A percentile compares a stretch with the other conserved stretches of the same genome.
Conservation (phyloP, 2,797 vertebrate genomes). For the Pseudochromis fuscus region DNA sequence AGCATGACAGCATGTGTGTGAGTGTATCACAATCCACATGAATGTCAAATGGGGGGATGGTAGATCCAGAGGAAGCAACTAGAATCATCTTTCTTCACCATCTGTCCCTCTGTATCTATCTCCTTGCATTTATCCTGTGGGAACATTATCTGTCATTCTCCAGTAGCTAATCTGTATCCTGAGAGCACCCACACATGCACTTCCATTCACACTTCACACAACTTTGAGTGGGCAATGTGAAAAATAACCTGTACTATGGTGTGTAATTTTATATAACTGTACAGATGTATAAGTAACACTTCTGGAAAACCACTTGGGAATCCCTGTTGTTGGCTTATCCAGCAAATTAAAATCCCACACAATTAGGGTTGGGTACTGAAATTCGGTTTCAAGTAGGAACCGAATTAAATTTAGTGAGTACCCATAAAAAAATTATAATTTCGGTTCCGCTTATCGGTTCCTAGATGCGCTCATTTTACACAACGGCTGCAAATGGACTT, state of each 20-base stretch:
- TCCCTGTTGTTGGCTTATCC: too few relatives aligned
- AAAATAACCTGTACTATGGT: not conserved
- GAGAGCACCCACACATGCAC: too few relatives aligned
- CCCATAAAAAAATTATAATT: too few relatives aligned
- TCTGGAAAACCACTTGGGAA: too few relatives aligned
- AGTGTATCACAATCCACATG: constrained; percentile 15
- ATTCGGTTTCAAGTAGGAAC: too few relatives aligned
- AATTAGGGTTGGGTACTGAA: too few relatives aligned
- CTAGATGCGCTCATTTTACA: too few relatives aligned
- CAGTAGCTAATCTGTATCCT: not conserved
- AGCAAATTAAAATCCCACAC: too few relatives aligned
- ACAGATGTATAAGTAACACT: not conserved
- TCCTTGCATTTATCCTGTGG: constrained; percentile 20
- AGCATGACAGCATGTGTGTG: constrained; percentile 33
- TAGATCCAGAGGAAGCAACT: constrained; percentile 33
- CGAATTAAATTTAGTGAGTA: too few relatives aligned
- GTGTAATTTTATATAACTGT: not conserved
- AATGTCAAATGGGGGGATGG: constrained; percentile 32
- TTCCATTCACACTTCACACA: not conserved
- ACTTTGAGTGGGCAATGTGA: not conserved
- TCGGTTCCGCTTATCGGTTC: too few relatives aligned
- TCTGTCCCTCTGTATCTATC: constrained; percentile 33
- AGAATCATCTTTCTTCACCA: constrained; percentile 46
- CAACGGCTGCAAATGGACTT: too few relatives aligned
- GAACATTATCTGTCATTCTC: constrained; percentile 24